Evolutionary conservation across 1,140 invertebrate species (phyloP), one percentile per base, ranked within the genome.

Genomic region (Drosophila sulfurigaster): DNA sequence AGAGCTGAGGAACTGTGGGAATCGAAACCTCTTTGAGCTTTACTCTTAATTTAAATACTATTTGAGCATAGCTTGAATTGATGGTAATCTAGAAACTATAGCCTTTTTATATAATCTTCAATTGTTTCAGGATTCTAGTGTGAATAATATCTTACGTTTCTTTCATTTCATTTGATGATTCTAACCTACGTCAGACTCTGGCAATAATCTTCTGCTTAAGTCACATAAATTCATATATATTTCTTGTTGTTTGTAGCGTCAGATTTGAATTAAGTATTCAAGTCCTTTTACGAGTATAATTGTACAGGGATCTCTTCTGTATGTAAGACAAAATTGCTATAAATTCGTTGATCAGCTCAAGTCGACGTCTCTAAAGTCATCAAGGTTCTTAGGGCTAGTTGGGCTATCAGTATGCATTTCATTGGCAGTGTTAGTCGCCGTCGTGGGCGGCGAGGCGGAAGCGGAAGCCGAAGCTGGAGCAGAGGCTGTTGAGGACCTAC

Each of bases 351-450:
- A 69, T 89, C 64, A 91, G 64, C 68, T 92, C 20, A 92, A 79
- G 60, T 92, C 91, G 43, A 92, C 78, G 48, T 92, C 88, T n/a
- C 72, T 82, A 58, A 92, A 92, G 5, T 64, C 79, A 69, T 77
- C 75, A 45, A 59, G 56, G n/a, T 79, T 69, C 43, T 75, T 82
- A 58, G 41, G 4, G 13, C 28, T 67, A 58, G 7, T 30, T 38
- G 54, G 58, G 32, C 38, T 35, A 56, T 52, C 68, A 70, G 16
- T 59, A 13, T 58, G 20, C 20, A 25, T 25, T 25, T 25, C 20
- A 63, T 60, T 81, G 25, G 52, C 62, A 15, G 58, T 78, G 54
- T 59, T 60, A 16, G 64, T 49, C 62, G 59, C 71, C 41, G 68
- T 13, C 30, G 71, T 38, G 49, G 73, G 58, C 25, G 76, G 54